These are phyloP conservation scores for Orgyia antiqua DNA, from an alignment of 2,888 invertebrate species.

Conservation along the genomic window DNA sequence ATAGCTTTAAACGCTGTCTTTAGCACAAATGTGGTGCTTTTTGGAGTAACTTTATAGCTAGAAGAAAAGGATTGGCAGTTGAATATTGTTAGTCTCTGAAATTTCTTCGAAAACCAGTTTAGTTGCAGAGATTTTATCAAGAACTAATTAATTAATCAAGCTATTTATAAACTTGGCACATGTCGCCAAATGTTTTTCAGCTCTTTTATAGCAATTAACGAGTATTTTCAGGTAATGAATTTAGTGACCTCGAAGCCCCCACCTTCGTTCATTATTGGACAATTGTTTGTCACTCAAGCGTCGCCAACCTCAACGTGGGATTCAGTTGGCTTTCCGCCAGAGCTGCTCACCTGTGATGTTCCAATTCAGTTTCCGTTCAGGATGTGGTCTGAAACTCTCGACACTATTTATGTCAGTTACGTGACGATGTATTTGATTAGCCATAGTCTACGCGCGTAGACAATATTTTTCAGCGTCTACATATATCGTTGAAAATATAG, in stretches of 20 bases:
- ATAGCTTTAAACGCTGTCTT: too few relatives aligned
- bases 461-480: constrained; percentile 14
- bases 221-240: constrained; percentile 25
- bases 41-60: too few relatives aligned
- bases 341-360: constrained; percentile 57
- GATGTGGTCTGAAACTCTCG: constrained; percentile 42
- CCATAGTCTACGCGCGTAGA: constrained; percentile 32
- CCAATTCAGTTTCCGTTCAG: constrained; percentile 57
- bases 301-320: constrained; percentile 27
- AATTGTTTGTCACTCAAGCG: constrained; percentile 28
- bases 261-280: constrained; percentile 30
- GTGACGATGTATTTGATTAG: constrained; percentile 41
- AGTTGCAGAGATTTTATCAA: too few relatives aligned
- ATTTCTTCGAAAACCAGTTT: too few relatives aligned
- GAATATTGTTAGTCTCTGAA: too few relatives aligned
- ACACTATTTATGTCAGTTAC: constrained; percentile 52
- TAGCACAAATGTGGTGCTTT: too few relatives aligned
- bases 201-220: constrained; percentile 17
- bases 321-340: constrained; percentile 56
- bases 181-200: constrained; percentile 19
- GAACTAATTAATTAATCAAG: too few relatives aligned
- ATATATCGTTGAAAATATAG: neutral
- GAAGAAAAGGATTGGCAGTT: too few relatives aligned
- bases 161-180: too few relatives aligned
- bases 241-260: constrained; percentile 24